phyloP scores from a whole-genome alignment of 2,888 invertebrate species.

The Drosophila paranaensis region DNA sequence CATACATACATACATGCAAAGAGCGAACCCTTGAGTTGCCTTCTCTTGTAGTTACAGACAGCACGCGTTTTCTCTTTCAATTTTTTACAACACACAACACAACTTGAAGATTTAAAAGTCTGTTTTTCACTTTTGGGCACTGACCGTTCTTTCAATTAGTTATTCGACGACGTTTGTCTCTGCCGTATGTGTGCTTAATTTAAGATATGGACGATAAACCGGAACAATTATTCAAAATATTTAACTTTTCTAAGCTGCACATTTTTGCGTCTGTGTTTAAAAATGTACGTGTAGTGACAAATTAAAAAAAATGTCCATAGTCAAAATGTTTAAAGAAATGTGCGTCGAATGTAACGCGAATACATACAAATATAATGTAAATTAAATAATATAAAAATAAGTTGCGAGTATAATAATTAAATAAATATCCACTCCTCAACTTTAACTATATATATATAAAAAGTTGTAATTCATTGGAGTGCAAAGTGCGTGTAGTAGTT shows the following conservation, averaged over 20 bases:
- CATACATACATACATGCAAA: constrained; percentile 29
- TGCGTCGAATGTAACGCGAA: constrained; percentile 46
- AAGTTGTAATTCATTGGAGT: constrained; percentile 29
- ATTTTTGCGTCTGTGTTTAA: constrained; percentile 7
- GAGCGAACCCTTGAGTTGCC: constrained; percentile 36
- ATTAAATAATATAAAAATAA: constrained; percentile 67
- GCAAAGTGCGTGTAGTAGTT: constrained; percentile 16
- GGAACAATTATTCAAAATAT: not conserved
- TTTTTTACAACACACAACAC: constrained; percentile 14
- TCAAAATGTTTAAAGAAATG: constrained; percentile 55
- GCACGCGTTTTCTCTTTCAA: constrained; percentile 4
- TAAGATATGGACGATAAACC: constrained; percentile 25
- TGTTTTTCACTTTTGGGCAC: constrained; percentile 1
- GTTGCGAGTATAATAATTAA: not conserved
- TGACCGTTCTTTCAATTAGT: constrained; percentile 19
- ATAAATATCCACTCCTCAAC: not conserved
- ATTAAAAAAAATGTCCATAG: constrained; percentile 59
- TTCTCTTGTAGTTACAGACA: constrained; percentile 22
- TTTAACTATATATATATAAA: constrained; percentile 26
- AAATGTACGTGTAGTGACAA: constrained; percentile 1
- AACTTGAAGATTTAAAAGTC: constrained; percentile 26
- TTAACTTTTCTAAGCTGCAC: constrained; percentile 22
- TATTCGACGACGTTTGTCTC: constrained; percentile 44
- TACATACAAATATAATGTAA: constrained; percentile 42
- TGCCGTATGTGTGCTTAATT: constrained; percentile 35